A percentile compares a stretch with the other conserved stretches of the same genome.
phyloP scores from a whole-genome alignment of 2,113 vertebrate genomes.

The Arothron firmamentum region DNA sequence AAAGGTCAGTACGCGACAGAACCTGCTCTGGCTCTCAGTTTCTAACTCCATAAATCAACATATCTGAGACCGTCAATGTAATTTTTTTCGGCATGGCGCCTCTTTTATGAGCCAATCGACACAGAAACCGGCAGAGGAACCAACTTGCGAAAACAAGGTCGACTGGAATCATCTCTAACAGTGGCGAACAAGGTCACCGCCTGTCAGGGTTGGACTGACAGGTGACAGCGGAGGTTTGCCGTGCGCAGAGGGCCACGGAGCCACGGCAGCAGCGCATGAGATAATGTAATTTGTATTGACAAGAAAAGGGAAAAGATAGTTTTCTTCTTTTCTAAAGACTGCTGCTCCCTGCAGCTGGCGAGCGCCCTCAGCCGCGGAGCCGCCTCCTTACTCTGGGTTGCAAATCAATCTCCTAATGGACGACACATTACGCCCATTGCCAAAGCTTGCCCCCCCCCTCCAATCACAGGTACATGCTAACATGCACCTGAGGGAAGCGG shows the following conservation, averaged over 20 bases:
- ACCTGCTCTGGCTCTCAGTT: not conserved
- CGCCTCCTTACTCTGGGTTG: conserved; percentile 26
- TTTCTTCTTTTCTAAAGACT: conserved; percentile 35
- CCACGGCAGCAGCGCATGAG: conserved; percentile 30
- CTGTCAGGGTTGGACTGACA: conserved; percentile 68
- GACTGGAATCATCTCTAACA: conserved; percentile 58
- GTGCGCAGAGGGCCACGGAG: conserved; percentile 15
- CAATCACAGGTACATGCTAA: conserved; percentile 45
- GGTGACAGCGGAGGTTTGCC: conserved; percentile 63
- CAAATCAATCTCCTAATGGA: conserved; percentile 66
- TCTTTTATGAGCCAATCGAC: conserved; percentile 50
- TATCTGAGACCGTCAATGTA: conserved; percentile 53
- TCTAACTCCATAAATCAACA: conserved; percentile 52
- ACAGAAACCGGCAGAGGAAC: conserved; percentile 46
- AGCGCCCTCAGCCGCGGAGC: conserved; percentile 16
- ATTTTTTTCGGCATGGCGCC: conserved; percentile 56
- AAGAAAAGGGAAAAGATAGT: conserved; percentile 41
- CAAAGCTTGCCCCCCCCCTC: conserved; percentile 47
- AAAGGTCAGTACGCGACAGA: not conserved
- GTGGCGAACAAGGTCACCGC: conserved; percentile 66
- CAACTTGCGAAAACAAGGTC: conserved; percentile 62
- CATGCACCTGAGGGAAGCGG: conserved; percentile 48
- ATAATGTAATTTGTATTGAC: conserved; percentile 66
- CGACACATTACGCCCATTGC: conserved; percentile 35
- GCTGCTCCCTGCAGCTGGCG: not conserved